These are phyloP conservation scores for Melieria omissa DNA, from an alignment of 2,888 invertebrate genomes.

Conservation along the genomic window DNA sequence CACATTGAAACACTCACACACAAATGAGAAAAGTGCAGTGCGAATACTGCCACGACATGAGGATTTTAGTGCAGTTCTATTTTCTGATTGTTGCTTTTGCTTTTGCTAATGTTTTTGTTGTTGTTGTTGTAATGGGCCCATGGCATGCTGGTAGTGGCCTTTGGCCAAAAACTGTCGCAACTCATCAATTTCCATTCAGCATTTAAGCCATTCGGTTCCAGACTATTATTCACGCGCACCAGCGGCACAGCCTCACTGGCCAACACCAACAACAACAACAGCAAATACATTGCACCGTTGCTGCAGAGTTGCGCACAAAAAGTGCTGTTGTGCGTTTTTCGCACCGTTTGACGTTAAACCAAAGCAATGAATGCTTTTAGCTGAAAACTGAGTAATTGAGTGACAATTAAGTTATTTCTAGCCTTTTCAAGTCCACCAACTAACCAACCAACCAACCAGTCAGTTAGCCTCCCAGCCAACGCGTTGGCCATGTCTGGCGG, in stretches of 20 bases:
- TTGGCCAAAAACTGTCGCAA: slow-evolving; percentile 61
- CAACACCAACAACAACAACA: slow-evolving; percentile 11
- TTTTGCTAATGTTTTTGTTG: too few relatives aligned
- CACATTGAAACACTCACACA: too few relatives aligned
- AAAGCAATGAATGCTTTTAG: slow-evolving; percentile 45
- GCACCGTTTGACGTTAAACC: slow-evolving; percentile 17
- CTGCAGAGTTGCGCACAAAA: too few relatives aligned
- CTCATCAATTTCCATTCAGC: slow-evolving; percentile 58
- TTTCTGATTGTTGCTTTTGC: too few relatives aligned
- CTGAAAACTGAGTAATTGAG: slow-evolving; percentile 65
- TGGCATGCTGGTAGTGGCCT: slow-evolving; percentile 46
- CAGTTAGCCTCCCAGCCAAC: slow-evolving; percentile 3
- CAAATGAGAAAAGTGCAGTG: too few relatives aligned
- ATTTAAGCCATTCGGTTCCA: slow-evolving; percentile 30
- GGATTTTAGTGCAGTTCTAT: too few relatives aligned
- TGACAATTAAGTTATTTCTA: slow-evolving; percentile 65
- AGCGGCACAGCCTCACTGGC: background rate
- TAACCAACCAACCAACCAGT: background rate
- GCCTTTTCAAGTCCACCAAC: slow-evolving; percentile 4
- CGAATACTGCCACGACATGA: too few relatives aligned
- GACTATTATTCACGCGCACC: slow-evolving; percentile 52
- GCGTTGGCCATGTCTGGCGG: background rate
- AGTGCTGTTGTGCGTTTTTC: background rate
- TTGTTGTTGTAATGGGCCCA: too few relatives aligned
- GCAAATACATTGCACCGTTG: background rate